Evolutionary conservation across 2,888 invertebrate genomes (phyloP), one percentile per base, ranked within the genome.

Genomic region (Nemotelus pantherinus): DNA sequence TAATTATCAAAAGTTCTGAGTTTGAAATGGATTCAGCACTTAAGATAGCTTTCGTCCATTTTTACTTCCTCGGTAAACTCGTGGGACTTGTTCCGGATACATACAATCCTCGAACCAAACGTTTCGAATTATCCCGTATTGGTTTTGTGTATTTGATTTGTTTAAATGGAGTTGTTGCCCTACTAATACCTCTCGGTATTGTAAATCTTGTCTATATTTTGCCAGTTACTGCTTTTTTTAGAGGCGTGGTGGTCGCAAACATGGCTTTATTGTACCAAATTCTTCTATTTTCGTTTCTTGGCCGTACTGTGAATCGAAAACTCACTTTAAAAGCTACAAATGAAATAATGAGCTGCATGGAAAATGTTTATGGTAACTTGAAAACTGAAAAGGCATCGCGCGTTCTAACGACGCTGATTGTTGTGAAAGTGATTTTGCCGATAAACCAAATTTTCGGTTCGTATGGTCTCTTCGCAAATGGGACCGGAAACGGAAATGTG

Each of bases 401-500:
- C 2, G 4, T 41, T n/a, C 3, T 65, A 4, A n/a, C 47, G 10
- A 65, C 10, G 10, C 4, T 44, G 3, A n/a, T 65, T 47, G n/a
- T 65, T 3, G 3, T 65, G 45, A 65, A 47, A 65, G 10, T 47
- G 44, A 3, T 65, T 45, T 45, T 65, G 9, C 65, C 65, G n/a
- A 4, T 65, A 3, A 65, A 65, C 43, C n/a, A 45, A 6, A 45
- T 65, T 45, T 44, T 45, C 0, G 47, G 45, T 10, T 5, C n/a
- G n/a, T 7, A 45, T n/a, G 41, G 41, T 65, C 41, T 65, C 25
- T 25, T 25, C 0, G 25, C 25, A 25, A 25, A 25, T 25, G 25
- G 25, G 25, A 25, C 25, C 25, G 25, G 25, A 25, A 25, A 25
- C 25, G 25, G 25, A 25, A 25, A 25, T 25, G 25, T 25, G 25